Base-by-base conservation (phyloP, 2,113 vertebrate species). In the Corvus cornix region DNA sequence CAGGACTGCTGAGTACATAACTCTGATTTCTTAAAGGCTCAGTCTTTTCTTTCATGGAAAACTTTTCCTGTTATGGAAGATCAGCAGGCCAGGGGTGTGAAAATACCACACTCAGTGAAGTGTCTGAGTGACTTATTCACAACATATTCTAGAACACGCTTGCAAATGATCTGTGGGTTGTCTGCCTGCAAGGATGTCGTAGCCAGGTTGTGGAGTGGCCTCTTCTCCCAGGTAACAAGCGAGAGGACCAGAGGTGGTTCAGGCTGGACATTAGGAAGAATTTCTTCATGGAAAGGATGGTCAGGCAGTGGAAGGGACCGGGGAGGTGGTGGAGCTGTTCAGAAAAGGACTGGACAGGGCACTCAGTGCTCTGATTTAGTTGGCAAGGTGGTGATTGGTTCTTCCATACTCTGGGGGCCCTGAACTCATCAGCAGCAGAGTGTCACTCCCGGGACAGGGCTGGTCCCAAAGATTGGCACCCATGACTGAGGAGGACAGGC, bases 61-160 rank as follows among this genome's bases (percentile, higher is more conserved):
- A 77, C 28, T 20, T 39, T 33, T 26, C 30, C 24, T 24, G 4
- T 44, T 53, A 0, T 2, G 10, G 31, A 53, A 59, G 41, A 44
- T 55, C 55, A 35, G 39, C 35, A 9, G 33, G 46, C 26, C 37
- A 6, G 46, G 18, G 28, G 19, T 11, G 22, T 43, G 43, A 7
- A n/a, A 28, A 16, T 8, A 8, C 2, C 39, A 1, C 2, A 0
- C 13, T 27, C 16, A 1, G 58, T 13, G 30, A 67, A 16, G 44
- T 1, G 2, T 14, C 44, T 0, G 2, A 73, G 37, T 2, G 10
- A 59, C 24, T 52, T 8, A 20, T n/a, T 66, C 23, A 2, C 23
- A 11, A 17, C 2, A 1, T 24, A 5, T 63, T 46, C 35, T 21
- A 13, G 33, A 70, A 17, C 7, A 1, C 13, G 19, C 26, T 7